These are phyloP conservation scores for Vesta saturnalis DNA, from an alignment of 2,888 invertebrate species.

Conservation along the genomic window DNA sequence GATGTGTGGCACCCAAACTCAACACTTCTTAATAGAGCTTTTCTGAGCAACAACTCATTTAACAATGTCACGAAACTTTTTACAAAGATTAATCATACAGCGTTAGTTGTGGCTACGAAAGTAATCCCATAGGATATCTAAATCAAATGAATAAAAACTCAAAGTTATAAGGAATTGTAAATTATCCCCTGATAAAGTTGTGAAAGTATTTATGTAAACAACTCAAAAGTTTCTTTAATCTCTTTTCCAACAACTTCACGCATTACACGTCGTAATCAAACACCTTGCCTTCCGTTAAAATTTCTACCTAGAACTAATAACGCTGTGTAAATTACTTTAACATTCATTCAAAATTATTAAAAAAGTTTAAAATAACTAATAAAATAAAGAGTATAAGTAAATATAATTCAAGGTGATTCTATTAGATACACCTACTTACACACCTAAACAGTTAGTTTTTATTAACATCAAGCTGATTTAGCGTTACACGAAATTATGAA, in stretches of 20 bases:
- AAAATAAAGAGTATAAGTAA: too few relatives aligned
- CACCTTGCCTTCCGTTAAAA: background rate
- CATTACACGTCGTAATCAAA: background rate
- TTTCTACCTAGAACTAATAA: background rate
- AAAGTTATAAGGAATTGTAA: background rate
- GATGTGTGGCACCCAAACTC: too few relatives aligned
- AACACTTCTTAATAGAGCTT: background rate
- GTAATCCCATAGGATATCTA: background rate
- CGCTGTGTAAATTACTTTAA: background rate
- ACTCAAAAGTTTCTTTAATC: background rate
- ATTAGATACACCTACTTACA: too few relatives aligned
- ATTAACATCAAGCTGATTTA: conserved; percentile 11
- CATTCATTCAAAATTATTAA: too few relatives aligned
- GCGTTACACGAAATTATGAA: conserved; percentile 1
- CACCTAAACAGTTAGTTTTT: background rate
- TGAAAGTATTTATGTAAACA: background rate
- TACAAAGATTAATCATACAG: background rate
- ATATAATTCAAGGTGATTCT: too few relatives aligned
- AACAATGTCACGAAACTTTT: background rate
- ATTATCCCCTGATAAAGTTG: background rate
- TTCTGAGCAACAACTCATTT: background rate
- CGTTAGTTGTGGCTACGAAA: background rate
- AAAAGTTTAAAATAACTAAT: too few relatives aligned
- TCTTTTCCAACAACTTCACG: background rate
- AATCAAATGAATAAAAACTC: background rate